These are phyloP conservation scores for Incurvaria masculella DNA, from an alignment of 2,888 invertebrate genomes.

Conservation along the genomic window DNA sequence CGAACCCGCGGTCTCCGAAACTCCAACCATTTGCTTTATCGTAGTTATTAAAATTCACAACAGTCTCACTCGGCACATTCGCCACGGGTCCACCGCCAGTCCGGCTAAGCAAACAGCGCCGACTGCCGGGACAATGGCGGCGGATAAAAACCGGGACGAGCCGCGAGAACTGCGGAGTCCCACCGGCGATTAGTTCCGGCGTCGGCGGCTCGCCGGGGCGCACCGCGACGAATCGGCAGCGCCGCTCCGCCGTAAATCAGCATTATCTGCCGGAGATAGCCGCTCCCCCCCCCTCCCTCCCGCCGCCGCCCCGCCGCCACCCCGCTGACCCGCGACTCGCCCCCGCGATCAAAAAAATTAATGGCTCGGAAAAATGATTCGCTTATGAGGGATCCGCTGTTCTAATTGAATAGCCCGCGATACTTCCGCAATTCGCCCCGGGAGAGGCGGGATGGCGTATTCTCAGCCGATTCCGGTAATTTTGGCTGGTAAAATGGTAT, in stretches of 20 bases:
- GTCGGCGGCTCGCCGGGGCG: constrained; percentile 22
- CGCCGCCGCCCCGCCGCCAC: constrained; percentile 40
- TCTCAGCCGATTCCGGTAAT: too few species aligned
- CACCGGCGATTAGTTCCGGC: neutral
- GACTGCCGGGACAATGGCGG: neutral
- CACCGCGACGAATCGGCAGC: constrained; percentile 52
- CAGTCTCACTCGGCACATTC: too few species aligned
- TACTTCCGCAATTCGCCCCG: too few species aligned
- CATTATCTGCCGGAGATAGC: constrained; percentile 57
- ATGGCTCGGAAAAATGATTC: constrained; percentile 58
- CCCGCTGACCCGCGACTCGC: constrained; percentile 33
- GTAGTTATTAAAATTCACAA: too few species aligned
- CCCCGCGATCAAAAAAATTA: constrained; percentile 57
- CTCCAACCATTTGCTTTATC: too few species aligned
- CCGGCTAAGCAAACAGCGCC: neutral
- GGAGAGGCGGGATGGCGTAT: too few species aligned
- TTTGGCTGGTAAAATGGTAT: too few species aligned
- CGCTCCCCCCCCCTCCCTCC: constrained; percentile 37
- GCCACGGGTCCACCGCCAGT: neutral
- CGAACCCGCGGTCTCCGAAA: too few species aligned
- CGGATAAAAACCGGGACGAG: neutral
- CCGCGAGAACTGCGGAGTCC: neutral
- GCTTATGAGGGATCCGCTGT: constrained; percentile 57
- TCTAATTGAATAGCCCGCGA: constrained; percentile 55
- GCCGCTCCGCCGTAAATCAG: constrained; percentile 53